Evolutionary conservation across 2,888 invertebrate genomes (phyloP).

Genomic region (Ganaspis brasiliensis): DNA sequence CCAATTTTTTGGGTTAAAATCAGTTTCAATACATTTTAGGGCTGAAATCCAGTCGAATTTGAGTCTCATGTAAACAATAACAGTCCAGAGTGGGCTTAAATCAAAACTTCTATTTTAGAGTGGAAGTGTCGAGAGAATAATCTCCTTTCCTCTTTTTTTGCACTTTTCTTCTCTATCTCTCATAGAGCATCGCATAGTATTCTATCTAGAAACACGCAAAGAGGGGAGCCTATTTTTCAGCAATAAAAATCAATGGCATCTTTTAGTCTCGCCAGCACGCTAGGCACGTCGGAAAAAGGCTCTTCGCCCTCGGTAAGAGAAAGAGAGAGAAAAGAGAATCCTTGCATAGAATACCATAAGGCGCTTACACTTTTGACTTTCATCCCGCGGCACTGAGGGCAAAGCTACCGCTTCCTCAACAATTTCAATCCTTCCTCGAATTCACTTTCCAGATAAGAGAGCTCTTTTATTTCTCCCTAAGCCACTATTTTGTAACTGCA

Average conservation of each 20-base stretch:
- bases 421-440: conserved; percentile 35
- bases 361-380: conserved; percentile 67
- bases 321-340: conserved; percentile 20
- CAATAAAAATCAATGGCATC: conserved; percentile 72
- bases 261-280: conserved; percentile 65
- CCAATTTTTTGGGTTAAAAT: too few relatives aligned
- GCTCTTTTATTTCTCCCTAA: not conserved
- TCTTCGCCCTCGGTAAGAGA: conserved; percentile 55
- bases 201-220: conserved; percentile 62
- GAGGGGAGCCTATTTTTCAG: conserved; percentile 67
- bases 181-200: conserved; percentile 56
- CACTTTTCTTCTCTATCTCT: conserved; percentile 7
- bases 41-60: too few relatives aligned
- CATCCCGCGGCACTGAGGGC: conserved; percentile 57
- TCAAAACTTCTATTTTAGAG: not conserved
- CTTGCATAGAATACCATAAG: conserved; percentile 64
- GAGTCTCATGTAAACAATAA: too few relatives aligned
- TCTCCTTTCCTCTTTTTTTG: not conserved
- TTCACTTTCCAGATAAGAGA: conserved; percentile 36
- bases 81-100: too few relatives aligned
- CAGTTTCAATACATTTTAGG: too few relatives aligned
- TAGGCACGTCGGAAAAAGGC: conserved; percentile 67
- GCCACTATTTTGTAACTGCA: conserved; percentile 24
- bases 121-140: conserved; percentile 25
- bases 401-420: conserved; percentile 44